Evolutionary conservation across 2,797 vertebrate species (phyloP).

Genomic region (Poeciliopsis paucimaculata): DNA sequence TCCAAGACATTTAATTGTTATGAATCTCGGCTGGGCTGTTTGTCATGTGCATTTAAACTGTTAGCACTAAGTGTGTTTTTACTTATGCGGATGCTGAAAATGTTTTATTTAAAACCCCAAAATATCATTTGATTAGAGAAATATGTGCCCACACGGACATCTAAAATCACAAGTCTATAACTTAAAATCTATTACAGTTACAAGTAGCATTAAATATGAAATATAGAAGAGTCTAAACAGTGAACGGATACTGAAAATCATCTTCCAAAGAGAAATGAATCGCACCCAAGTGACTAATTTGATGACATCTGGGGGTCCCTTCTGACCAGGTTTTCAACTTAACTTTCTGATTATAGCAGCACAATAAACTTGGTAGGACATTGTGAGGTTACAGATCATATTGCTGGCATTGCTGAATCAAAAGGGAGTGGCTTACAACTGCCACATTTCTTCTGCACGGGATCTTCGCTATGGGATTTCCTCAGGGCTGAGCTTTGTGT

Average conservation of each 20-base stretch:
- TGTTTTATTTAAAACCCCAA: not conserved
- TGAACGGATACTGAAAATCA: not conserved
- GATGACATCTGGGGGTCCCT: not conserved
- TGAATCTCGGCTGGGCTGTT: not conserved
- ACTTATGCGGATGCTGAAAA: not conserved
- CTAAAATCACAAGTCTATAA: not conserved
- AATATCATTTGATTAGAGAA: not conserved
- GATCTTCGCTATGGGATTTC: not conserved
- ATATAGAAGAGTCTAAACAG: not conserved
- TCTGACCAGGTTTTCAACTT: not conserved
- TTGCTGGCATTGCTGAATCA: not conserved
- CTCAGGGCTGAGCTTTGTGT: not conserved
- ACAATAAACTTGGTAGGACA: not conserved
- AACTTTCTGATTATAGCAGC: not conserved
- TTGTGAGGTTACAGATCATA: not conserved
- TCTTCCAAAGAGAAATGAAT: not conserved
- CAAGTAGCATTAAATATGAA: not conserved
- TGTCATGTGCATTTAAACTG: not conserved
- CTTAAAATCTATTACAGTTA: not conserved
- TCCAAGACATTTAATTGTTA: not conserved
- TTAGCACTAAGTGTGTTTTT: not conserved
- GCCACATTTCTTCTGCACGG: not conserved
- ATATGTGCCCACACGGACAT: not conserved
- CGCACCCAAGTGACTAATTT: not conserved
- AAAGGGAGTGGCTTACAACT: not conserved